Evolutionary conservation across 2,888 invertebrate genomes (phyloP), one percentile per base, ranked within the genome.

Genomic region (Heteropelma amictum): DNA sequence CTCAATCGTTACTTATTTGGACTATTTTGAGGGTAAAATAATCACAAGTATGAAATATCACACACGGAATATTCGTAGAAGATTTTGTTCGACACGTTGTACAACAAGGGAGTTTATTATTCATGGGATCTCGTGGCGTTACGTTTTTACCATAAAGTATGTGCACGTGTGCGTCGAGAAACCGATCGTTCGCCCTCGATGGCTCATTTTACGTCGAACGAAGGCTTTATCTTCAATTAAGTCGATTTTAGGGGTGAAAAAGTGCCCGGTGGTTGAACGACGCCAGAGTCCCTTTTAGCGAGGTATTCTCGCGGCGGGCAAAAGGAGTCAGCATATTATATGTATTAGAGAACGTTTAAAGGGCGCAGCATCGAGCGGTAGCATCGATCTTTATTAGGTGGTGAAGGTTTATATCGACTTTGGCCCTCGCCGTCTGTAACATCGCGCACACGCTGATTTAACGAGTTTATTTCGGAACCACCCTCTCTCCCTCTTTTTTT

Each of bases 371-470:
- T 53, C 65, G 38, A 49, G n/a, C n/a, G 21, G 60, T 54, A 17
- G 73, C 86, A 87, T 88, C 87, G 84, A 88, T 88, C 88, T 87
- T 87, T 86, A 88, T 88, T 87, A 87, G 83, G 72, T 79, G 80
- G 70, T 83, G 77, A 84, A 82, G 78, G 80, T 85, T 83, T 85
- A 84, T 86, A 87, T 86, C 84, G 86, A 86, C 84, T 83, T 81
- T 84, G 80, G 79, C 61, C 49, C 47, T 42, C 33, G n/a, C 26
- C 30, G 26, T 14, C 23, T 45, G 51, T 49, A 19, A 58, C 17
- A 19, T n/a, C 35, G 35, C 35, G 21, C 53, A 61, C 42, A 54
- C 71, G 71, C 51, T 85, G 86, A 86, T 87, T 86, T 81, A 86
- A 79, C 82, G 84, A 84, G 85, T 83, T 85, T 84, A 84, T 82